A percentile compares a stretch with the other conserved stretches of the same genome.
Evolutionary conservation across 2,797 vertebrate genomes (phyloP).

Genomic region (Periophthalmus magnuspinnatus): DNA sequence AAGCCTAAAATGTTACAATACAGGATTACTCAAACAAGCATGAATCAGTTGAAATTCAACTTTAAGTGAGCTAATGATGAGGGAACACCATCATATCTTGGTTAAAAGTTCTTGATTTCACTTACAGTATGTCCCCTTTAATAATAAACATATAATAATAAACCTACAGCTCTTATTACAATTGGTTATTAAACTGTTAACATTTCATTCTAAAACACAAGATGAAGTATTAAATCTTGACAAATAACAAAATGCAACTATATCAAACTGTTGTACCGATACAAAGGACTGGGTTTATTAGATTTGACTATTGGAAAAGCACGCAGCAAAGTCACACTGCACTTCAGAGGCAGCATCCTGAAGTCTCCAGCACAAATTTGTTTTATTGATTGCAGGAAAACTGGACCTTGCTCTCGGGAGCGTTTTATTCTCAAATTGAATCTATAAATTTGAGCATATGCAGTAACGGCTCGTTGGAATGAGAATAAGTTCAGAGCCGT

Average conservation of each 20-base stretch:
- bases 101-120: no score
- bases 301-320: slow-evolving; percentile 56
- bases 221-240: no score
- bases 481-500: slow-evolving; percentile 33
- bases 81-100: no score
- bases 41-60: no score
- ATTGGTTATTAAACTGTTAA: no score
- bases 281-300: slow-evolving; percentile 47
- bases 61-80: no score
- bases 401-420: slow-evolving; percentile 37
- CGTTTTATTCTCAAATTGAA: slow-evolving; percentile 56
- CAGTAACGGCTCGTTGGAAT: slow-evolving; percentile 34
- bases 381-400: slow-evolving; percentile 60
- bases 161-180: no score
- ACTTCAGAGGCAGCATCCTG: slow-evolving; percentile 40
- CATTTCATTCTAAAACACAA: no score
- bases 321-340: slow-evolving; percentile 44
- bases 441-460: slow-evolving; percentile 49
- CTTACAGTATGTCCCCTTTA: no score
- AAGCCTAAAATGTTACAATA: no score
- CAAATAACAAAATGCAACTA: slow-evolving; percentile 13
- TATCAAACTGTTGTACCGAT: slow-evolving; percentile 34
- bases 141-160: no score
- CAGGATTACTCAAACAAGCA: no score
- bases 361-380: slow-evolving; percentile 56